These are phyloP conservation scores for Peromyscus leucopus DNA, from an alignment of 2,113 vertebrate species.

Conservation along the genomic window DNA sequence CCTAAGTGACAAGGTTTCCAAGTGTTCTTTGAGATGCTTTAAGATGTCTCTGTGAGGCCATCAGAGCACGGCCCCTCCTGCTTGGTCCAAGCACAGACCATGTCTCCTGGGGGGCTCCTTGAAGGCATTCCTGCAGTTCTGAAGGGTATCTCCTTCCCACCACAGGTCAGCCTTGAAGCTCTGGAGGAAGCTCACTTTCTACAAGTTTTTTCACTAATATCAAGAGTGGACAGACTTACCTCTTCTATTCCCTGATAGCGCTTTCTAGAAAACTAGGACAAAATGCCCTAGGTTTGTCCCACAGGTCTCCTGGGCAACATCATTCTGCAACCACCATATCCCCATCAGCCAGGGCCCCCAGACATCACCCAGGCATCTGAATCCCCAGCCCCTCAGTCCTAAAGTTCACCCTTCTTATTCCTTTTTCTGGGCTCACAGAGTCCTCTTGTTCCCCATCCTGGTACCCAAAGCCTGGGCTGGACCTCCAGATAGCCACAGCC, in stretches of 20 bases:
- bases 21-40: neutral
- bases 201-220: neutral
- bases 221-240: neutral
- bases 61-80: neutral
- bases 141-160: neutral
- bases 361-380: neutral
- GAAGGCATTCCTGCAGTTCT: neutral
- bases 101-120: neutral
- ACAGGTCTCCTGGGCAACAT: neutral
- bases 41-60: neutral
- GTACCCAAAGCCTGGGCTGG: neutral
- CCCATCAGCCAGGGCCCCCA: neutral
- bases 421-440: neutral
- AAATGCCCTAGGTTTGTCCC: neutral
- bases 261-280: neutral
- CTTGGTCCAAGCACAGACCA: neutral
- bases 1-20: neutral
- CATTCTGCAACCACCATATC: neutral
- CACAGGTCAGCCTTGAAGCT: neutral
- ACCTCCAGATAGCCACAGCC: neutral
- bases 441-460: neutral
- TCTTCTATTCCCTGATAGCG: neutral
- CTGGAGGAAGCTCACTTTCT: neutral
- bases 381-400: neutral
- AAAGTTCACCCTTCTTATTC: neutral